Base-by-base conservation (phyloP, 2,113 vertebrate genomes). In the Sisor rabdophorus region DNA sequence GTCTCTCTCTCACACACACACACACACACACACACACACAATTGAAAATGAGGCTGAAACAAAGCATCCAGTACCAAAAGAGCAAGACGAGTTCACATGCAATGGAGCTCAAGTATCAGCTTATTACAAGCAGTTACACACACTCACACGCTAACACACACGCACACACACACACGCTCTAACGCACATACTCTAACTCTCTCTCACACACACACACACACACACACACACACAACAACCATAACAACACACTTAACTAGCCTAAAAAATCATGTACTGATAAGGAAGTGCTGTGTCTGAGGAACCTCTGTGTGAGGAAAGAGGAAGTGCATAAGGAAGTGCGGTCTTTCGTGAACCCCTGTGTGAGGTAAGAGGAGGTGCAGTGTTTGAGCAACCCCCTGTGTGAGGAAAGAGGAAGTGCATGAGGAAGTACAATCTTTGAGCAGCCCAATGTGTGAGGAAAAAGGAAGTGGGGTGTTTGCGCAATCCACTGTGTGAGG, bases 61-160 rank as follows among this genome's bases (percentile, higher is more conserved):
- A 11, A 54, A 55, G 52, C 69, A 3, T 71, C 11, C 19, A 12
- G 28, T 32, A 30, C 70, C 64, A 67, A 67, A 67, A 67, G 64
- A 60, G 71, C 55, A 40, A 73, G 40, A 73, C 55, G 36, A 48
- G 40, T 48, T 67, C 64, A 48, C 64, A 67, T 48, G 70, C 70
- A 28, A 58, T 36, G 47, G 70, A 44, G 54, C 55, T 47, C 70
- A 58, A 5, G 10, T 58, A 44, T 71, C 70, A 2, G n/a, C 36
- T 24, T 44, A 58, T 58, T 58, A 72, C 30, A 72, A 58, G 22
- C 70, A 44, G 70, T 47, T 36, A 17, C n/a, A 20, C 4, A 17
- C 22, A 19, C 22, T 6, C 24, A 22, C 64, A 24, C 36, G 22
- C 36, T 40, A 16, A 64, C 61, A 47, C 63, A 64, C 61, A 36